Evolutionary conservation across 2,888 invertebrate genomes (phyloP), one percentile per base, ranked within the genome.

Genomic region (Microchrysa polita): DNA sequence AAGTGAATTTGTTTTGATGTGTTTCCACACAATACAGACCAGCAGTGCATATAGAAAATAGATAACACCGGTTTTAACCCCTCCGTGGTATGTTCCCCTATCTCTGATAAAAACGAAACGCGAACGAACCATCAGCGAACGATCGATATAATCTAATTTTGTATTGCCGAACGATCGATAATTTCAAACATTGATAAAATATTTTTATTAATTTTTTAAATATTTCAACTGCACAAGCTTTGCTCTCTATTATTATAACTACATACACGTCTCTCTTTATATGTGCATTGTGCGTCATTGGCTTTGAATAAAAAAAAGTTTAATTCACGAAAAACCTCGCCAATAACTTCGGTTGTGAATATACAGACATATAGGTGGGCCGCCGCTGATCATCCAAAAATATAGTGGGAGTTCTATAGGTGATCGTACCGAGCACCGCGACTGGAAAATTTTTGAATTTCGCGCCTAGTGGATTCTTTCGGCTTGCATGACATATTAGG

Each of bases 181-280:
- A 10, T 34, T 40, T 61, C 22, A 40, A 40, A 61, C 7, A 61
- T 40, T 61, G 61, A 61, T 27, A 61, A 61, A 61, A 40, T 61
- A 61, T n/a, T n/a, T n/a, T n/a, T n/a, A n/a, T 61, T 61, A 9
- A 61, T 34, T 61, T 61, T 18, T 61, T 18, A n/a, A 61, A 2
- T 61, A 16, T 61, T 34, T 34, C 27, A 61, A 4, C 10, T 23
- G 5, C 18, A 42, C 14, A 34, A 61, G 61, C 61, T 34, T n/a
- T 34, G 27, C 27, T 34, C 27, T 34, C 27, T 34, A 34, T 34
- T n/a, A n/a, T n/a, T n/a, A n/a, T n/a, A n/a, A n/a, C n/a, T n/a
- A n/a, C n/a, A n/a, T n/a, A n/a, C n/a, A n/a, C n/a, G n/a, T 34
- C 27, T 34, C 27, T 34, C 27, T 34, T 34, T 34, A 34, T 34